These are phyloP conservation scores for Neogale vison DNA, from an alignment of 2,113 vertebrate genomes.

Conservation along the genomic window DNA sequence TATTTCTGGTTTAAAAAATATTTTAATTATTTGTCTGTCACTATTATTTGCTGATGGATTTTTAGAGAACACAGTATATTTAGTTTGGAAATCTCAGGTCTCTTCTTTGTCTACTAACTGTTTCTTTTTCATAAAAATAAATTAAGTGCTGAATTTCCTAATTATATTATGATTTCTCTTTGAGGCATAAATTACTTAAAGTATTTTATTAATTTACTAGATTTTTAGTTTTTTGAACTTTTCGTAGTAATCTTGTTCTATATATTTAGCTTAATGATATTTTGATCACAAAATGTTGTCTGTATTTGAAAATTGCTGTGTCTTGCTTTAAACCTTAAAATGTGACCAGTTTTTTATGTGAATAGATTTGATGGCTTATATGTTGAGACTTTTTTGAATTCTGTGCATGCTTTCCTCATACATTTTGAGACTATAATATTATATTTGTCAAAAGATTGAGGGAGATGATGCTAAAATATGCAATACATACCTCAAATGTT, in stretches of 20 bases:
- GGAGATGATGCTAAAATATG: not conserved
- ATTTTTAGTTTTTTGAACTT: not conserved
- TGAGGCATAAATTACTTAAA: not conserved
- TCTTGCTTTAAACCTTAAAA: not conserved
- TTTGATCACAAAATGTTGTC: not conserved
- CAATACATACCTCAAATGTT: not conserved
- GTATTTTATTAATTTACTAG: not conserved
- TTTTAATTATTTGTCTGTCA: not conserved
- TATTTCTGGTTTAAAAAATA: not conserved
- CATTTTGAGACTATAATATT: not conserved
- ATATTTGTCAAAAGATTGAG: not conserved
- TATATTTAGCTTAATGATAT: not conserved
- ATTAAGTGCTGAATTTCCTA: not conserved
- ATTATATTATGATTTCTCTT: not conserved
- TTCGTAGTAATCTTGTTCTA: not conserved
- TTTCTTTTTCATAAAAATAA: not conserved
- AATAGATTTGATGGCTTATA: not conserved
- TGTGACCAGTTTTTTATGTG: not conserved
- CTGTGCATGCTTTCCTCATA: not conserved
- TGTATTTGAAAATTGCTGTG: not conserved
- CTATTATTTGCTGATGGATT: not conserved
- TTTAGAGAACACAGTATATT: not conserved
- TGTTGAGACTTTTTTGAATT: not conserved
- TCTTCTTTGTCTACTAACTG: not conserved
- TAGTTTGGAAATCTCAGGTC: not conserved